phyloP scores from a whole-genome alignment of 2,888 invertebrate species.

The Platycheirus rosarum region DNA sequence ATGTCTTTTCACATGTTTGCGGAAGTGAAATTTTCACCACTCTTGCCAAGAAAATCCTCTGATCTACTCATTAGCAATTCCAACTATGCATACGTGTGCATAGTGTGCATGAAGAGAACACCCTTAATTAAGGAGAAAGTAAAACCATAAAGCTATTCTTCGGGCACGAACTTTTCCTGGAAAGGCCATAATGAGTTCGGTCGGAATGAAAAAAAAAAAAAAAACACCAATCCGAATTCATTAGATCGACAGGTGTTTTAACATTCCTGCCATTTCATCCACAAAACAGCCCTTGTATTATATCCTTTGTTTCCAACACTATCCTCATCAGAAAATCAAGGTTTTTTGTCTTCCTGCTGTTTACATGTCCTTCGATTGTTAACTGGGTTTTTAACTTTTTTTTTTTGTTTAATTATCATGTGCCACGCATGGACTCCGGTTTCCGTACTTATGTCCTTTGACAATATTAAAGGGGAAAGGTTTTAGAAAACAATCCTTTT shows the following conservation, averaged over 20 bases:
- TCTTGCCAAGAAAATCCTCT: slow-evolving; percentile 2
- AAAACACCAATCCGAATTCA: no score
- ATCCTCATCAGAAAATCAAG: not conserved
- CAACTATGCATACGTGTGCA: slow-evolving; percentile 2
- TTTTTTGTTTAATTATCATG: slow-evolving; percentile 48
- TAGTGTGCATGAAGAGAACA: slow-evolving; percentile 30
- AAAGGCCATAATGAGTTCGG: no score
- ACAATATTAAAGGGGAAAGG: slow-evolving; percentile 9
- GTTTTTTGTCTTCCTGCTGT: not conserved
- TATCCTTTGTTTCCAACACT: slow-evolving; percentile 6
- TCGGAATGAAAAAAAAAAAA: slow-evolving; percentile 10
- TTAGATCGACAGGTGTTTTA: slow-evolving; percentile 54
- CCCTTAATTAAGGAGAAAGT: slow-evolving; percentile 34
- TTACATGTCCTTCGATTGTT: slow-evolving; percentile 43
- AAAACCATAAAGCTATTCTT: slow-evolving; percentile 16
- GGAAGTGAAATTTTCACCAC: no score
- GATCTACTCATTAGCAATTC: slow-evolving; percentile 26
- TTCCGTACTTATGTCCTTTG: slow-evolving; percentile 18
- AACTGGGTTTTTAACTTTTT: slow-evolving; percentile 11
- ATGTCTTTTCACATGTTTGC: not conserved
- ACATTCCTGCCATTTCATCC: slow-evolving; percentile 8
- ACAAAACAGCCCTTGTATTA: not conserved
- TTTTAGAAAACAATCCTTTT: slow-evolving; percentile 3
- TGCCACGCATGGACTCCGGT: slow-evolving; percentile 35
- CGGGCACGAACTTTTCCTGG: slow-evolving; percentile 14